phyloP scores from a whole-genome alignment of 1,140 invertebrate species.

The Chrysoperla carnea region DNA sequence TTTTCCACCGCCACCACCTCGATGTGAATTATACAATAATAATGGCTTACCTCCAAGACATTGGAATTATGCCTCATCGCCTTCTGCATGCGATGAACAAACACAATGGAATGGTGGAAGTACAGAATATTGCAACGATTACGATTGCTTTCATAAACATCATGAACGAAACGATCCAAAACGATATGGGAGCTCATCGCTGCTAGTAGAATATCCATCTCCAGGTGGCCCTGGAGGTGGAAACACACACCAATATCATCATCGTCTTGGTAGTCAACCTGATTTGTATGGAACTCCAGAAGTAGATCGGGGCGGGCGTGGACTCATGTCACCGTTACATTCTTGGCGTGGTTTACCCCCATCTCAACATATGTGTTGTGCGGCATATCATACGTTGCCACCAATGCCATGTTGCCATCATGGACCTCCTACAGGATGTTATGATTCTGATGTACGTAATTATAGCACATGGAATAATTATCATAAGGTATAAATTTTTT shows the following conservation, averaged over 20 bases:
- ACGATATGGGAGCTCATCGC: slow-evolving; percentile 22
- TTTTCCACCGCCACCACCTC: slow-evolving; percentile 26
- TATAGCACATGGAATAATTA: slow-evolving; percentile 2
- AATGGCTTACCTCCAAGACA: too few relatives aligned
- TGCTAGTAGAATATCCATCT: slow-evolving; percentile 14
- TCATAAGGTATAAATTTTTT: slow-evolving; percentile 8
- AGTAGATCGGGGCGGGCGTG: not conserved
- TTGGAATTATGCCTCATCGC: too few relatives aligned
- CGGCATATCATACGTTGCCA: slow-evolving; percentile 14
- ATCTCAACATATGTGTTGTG: slow-evolving; percentile 13
- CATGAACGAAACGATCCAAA: slow-evolving; percentile 24
- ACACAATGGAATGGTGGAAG: slow-evolving; percentile 10
- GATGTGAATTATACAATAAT: slow-evolving; percentile 5
- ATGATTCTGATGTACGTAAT: slow-evolving; percentile 10
- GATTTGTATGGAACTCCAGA: slow-evolving; percentile 16
- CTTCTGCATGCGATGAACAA: too few relatives aligned
- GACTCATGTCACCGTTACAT: slow-evolving; percentile 7
- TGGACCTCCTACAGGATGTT: slow-evolving; percentile 14
- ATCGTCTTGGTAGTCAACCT: slow-evolving; percentile 18
- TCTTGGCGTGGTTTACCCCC: slow-evolving; percentile 7
- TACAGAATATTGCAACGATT: too few relatives aligned
- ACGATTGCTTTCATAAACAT: slow-evolving; percentile 14
- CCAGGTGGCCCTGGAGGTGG: not conserved
- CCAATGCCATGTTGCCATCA: slow-evolving; percentile 20
- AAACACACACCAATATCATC: slow-evolving; percentile 8